Evolutionary conservation across 2,888 invertebrate species (phyloP).

Genomic region (Allophyes oxyacanthae): DNA sequence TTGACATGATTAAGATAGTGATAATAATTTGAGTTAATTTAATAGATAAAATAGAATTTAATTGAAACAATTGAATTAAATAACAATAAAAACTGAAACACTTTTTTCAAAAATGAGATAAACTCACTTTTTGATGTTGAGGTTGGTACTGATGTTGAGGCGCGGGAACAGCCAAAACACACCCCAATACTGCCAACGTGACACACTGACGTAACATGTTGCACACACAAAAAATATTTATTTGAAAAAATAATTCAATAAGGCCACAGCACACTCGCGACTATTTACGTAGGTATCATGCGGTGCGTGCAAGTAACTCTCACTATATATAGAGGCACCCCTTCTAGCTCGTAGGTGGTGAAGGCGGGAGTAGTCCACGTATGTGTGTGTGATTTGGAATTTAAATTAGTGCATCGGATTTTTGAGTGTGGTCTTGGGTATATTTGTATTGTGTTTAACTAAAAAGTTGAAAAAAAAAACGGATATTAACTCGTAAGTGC

Average conservation of each 20-base stretch:
- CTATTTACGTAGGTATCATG: conserved; percentile 72
- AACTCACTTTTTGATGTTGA: conserved; percentile 82
- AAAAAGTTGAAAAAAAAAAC: conserved; percentile 6
- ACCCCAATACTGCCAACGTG: conserved; percentile 78
- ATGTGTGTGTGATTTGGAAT: conserved; percentile 57
- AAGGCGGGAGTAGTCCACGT: conserved; percentile 70
- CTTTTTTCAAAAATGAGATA: neutral
- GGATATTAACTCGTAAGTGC: neutral
- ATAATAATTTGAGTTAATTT: too few relatives aligned
- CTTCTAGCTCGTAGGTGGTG: conserved; percentile 72
- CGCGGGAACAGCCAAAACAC: conserved; percentile 71
- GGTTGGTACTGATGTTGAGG: conserved; percentile 80
- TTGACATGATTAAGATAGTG: too few relatives aligned
- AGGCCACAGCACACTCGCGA: conserved; percentile 79
- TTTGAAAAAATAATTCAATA: conserved; percentile 59
- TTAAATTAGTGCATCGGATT: conserved; percentile 59
- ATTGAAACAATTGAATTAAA: too few relatives aligned
- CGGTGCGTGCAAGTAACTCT: conserved; percentile 76
- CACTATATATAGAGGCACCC: conserved; percentile 86
- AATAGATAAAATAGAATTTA: too few relatives aligned
- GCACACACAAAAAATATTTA: conserved; percentile 71
- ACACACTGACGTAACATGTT: conserved; percentile 81
- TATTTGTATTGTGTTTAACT: conserved; percentile 9
- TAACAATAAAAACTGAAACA: too few relatives aligned
- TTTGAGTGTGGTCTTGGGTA: conserved; percentile 39